Conservation (phyloP, 2,888 invertebrate genomes). For the Pantelozetes paolii region DNA sequence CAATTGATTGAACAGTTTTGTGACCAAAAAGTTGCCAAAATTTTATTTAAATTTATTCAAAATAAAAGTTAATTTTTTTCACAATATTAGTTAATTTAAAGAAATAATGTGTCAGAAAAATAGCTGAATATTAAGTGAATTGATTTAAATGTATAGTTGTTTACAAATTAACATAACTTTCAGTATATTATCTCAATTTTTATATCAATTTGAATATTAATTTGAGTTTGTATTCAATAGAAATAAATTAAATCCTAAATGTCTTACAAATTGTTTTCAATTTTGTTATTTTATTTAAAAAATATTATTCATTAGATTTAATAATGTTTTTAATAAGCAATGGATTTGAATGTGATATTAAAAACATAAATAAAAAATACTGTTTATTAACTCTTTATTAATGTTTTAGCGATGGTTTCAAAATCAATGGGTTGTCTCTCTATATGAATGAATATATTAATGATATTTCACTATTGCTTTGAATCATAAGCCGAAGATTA, state of each 20-base stretch:
- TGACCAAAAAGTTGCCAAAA: not conserved
- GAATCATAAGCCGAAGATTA: too few relatives aligned
- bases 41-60: slow-evolving; percentile 10
- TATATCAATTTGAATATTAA: too few relatives aligned
- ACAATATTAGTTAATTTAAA: slow-evolving; percentile 22
- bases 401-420: too few relatives aligned
- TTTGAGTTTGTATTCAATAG: too few relatives aligned
- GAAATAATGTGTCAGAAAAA: slow-evolving; percentile 5
- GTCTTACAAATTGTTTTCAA: slow-evolving; percentile 21
- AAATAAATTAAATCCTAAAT: slow-evolving; percentile 14
- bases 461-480: too few relatives aligned
- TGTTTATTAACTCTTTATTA: not conserved
- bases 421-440: not conserved
- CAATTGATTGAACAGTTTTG: not conserved
- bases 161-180: slow-evolving; percentile 29
- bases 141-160: not conserved
- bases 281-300: not conserved
- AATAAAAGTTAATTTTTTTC: not conserved
- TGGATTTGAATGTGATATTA: not conserved
- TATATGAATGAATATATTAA: not conserved
- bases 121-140: not conserved
- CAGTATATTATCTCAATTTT: slow-evolving; percentile 3
- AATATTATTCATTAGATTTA: not conserved
- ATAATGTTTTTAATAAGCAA: not conserved
- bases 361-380: not conserved